Evolutionary conservation across 2,113 vertebrate genomes (phyloP).

Genomic region (Protobothrops mucrosquamatus): DNA sequence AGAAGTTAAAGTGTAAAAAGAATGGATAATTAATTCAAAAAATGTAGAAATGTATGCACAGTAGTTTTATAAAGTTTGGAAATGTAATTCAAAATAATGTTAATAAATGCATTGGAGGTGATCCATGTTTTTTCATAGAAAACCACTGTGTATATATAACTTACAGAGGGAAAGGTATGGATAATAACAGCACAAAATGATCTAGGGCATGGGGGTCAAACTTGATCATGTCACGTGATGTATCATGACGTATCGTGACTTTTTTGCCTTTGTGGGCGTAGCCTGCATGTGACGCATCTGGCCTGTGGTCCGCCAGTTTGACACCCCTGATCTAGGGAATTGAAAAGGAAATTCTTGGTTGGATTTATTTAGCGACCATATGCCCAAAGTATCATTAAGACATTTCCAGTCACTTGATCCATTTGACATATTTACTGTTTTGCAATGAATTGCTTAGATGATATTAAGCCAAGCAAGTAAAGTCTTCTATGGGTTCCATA

Average conservation of each 20-base stretch:
- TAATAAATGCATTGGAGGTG: background rate
- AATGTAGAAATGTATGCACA: background rate
- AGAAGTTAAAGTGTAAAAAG: background rate
- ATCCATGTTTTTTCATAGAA: background rate
- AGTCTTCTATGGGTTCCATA: background rate
- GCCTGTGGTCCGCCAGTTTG: too few species aligned
- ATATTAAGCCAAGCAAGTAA: background rate
- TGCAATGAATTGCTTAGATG: background rate
- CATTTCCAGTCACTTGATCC: background rate
- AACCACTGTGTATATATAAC: background rate
- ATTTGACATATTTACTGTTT: background rate
- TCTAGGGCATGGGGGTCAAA: background rate
- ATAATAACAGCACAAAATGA: background rate
- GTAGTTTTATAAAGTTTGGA: background rate
- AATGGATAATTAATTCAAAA: background rate
- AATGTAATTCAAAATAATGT: background rate
- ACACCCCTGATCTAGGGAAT: background rate
- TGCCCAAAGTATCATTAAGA: background rate
- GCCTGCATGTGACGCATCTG: too few species aligned
- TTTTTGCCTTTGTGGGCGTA: too few species aligned
- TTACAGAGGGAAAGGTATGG: background rate
- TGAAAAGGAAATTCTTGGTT: background rate
- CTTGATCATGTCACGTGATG: too few species aligned
- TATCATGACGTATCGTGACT: too few species aligned
- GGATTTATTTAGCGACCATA: background rate